Conservation (phyloP, 2,113 vertebrate species). For the Gracilinanus agilis region DNA sequence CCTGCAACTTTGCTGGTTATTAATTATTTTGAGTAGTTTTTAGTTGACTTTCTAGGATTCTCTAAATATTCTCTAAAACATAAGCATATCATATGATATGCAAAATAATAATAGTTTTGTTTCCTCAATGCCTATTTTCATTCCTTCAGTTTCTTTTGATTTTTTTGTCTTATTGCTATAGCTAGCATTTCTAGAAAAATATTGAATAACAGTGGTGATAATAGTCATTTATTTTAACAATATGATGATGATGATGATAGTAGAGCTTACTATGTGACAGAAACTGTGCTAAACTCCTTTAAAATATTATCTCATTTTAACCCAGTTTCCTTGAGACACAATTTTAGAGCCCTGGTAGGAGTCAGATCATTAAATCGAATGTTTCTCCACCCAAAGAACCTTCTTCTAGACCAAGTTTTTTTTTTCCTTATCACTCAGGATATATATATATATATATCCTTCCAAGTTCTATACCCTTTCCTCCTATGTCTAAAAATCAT, state of each 20-base stretch:
- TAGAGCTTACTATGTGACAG: not conserved
- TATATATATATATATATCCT: not conserved
- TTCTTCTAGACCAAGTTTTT: not conserved
- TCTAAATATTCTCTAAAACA: not conserved
- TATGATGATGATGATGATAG: too few relatives aligned
- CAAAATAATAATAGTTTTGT: not conserved
- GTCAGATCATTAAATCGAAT: not conserved
- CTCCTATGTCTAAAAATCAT: constrained; percentile 68
- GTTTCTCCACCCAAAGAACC: not conserved
- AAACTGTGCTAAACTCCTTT: not conserved
- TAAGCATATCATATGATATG: not conserved
- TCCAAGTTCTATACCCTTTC: not conserved
- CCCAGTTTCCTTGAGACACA: not conserved
- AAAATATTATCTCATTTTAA: not conserved
- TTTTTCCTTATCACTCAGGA: constrained; percentile 5
- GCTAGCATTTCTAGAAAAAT: not conserved
- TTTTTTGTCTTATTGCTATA: not conserved
- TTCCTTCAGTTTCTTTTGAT: not conserved
- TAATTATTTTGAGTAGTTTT: not conserved
- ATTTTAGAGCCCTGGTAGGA: not conserved
- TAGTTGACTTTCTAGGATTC: not conserved
- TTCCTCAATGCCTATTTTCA: not conserved
- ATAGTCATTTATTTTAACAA: not conserved
- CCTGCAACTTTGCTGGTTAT: not conserved
- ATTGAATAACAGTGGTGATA: not conserved